Evolutionary conservation across 2,888 invertebrate genomes (phyloP).

Genomic region (Timandra comae): DNA sequence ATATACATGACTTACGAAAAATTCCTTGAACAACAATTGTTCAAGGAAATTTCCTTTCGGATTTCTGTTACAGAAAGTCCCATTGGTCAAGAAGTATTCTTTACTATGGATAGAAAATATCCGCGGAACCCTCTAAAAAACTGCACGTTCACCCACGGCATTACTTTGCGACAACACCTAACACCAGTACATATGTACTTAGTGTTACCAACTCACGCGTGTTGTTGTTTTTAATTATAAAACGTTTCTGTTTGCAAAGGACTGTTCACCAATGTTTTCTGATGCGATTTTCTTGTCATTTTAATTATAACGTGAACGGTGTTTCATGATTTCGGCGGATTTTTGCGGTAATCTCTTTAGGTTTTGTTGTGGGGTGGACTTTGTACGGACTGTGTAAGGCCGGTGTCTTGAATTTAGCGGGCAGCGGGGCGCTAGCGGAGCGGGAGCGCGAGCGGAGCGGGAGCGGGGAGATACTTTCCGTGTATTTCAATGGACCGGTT

Average conservation of each 20-base stretch:
- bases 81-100: too few relatives aligned
- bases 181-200: constrained; percentile 14
- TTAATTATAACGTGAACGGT: constrained; percentile 9
- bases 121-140: constrained; percentile 4
- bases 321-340: background rate
- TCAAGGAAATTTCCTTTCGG: too few relatives aligned
- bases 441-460: too few relatives aligned
- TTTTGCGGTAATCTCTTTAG: constrained; percentile 1
- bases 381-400: too few relatives aligned
- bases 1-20: too few relatives aligned
- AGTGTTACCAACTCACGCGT: constrained; percentile 5
- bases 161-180: constrained; percentile 6
- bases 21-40: too few relatives aligned
- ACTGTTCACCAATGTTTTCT: constrained; percentile 5
- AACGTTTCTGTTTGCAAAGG: constrained; percentile 17
- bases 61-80: too few relatives aligned
- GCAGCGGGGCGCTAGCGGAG: too few relatives aligned
- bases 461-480: too few relatives aligned
- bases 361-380: too few relatives aligned
- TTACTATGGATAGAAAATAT: background rate
- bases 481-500: too few relatives aligned
- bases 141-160: background rate
- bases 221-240: constrained; percentile 24
- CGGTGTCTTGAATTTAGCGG: too few relatives aligned
- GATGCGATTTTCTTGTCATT: constrained; percentile 15